Evolutionary conservation across 2,113 vertebrate species (phyloP), one percentile per base, ranked within the genome.

Genomic region (Ploceus nigricollis): DNA sequence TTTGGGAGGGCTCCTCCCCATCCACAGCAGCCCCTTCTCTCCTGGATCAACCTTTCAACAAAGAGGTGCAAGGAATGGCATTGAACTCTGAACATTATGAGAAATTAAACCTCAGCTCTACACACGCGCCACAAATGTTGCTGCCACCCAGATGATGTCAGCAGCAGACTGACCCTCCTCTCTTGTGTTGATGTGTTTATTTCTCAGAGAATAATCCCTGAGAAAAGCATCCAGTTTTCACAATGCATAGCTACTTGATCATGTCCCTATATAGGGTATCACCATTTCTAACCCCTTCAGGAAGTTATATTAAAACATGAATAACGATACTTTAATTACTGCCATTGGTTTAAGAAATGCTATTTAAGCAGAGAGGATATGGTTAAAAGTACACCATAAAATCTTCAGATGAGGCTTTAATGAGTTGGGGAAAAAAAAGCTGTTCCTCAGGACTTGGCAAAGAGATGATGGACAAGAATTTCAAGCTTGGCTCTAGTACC

Each of bases 391-490:
- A 72, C 9, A 73, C 25, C 6, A 37, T 60, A 85, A 80, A 61
- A 88, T 89, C 22, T 80, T 94, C 87, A 69, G 42, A 73, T 60
- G 42, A 82, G 44, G 42, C 45, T 91, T 94, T 72, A 90, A 44
- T 61, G 82, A 63, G 17, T 33, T 37, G 17, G 25, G 15, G 8
- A 91, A 82, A 64, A 54, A 14, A 63, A 50, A 73, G 47, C 37
- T 95, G 25, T 83, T 87, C 95, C 85, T 95, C 88, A 95, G 91
- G 48, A 87, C 76, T 88, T 69, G 51, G 82, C 66, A 90, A 92
- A 95, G 20, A 92, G 81, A 48, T 56, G 33, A 90, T 21, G 83
- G 45, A 77, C 28, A 85, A 88, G 44, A 90, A 91, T 95, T 96
- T 95, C 58, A 70, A 81, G 37, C 23, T 78, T 82, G 90, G 82